Base-by-base conservation (phyloP, 2,113 vertebrate species). In the Apteryx owenii region DNA sequence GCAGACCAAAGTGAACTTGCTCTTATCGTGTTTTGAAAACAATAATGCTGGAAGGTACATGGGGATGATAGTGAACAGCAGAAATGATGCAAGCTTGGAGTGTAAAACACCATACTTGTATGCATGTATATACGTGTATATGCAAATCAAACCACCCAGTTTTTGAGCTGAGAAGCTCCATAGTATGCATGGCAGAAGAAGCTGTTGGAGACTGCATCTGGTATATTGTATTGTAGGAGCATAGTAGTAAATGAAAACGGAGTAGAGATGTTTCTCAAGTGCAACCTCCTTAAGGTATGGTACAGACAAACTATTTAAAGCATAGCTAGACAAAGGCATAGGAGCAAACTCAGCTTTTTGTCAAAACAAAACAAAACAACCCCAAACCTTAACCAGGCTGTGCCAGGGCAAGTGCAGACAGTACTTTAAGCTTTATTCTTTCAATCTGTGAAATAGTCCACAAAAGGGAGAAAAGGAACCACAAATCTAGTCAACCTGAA, bases 1-100 rank as follows among this genome's bases (percentile, higher is more conserved):
- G 87, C 78, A 95, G 84, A 97, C 91, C 70, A 95, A 95, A 94
- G 87, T 85, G 82, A 94, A 88, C 65, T 90, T 87, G 71, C 12
- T 93, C 70, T 60, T 86, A 88, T 85, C 79, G 93, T 95, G 51
- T 86, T 90, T 92, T 88, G 88, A 85, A 91, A 88, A 56, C 46
- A 91, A 1, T 76, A 62, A 21, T 87, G 48, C 58, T 88, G 42
- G 46, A 88, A 96, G 76, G 51, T 83, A 29, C 0, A 6, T 31
- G 5, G 62, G 71, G 80, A 40, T 95, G 77, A 66, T 82, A 84
- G 46, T 81, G 50, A 44, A 65, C 88, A 85, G 78, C 19, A 53
- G 95, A 86, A 96, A 61, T 1, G 1, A 72, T 91, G 78, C 50
- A 38, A 36, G 81, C 38, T 73, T 77, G 44, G 16, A 36, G 11